Conservation (phyloP, 53 echinoderm and acorn worm genomes). For the Hippasteria phrygiana region DNA sequence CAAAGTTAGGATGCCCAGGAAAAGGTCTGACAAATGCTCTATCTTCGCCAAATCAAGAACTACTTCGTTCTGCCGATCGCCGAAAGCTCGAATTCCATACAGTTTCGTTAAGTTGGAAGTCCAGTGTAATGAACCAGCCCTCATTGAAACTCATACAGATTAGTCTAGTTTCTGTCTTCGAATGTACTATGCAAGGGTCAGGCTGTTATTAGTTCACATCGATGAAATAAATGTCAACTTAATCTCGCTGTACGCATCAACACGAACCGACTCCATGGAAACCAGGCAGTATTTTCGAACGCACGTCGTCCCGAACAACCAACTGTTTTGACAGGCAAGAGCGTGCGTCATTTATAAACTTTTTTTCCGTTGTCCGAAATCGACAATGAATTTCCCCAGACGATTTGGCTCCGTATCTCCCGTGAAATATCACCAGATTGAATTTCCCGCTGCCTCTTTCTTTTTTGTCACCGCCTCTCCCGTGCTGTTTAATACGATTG, state of each 20-base stretch:
- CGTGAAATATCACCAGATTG: neutral
- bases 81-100: no score
- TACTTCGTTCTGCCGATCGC: no score
- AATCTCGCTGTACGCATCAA: neutral
- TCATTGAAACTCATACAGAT: no score
- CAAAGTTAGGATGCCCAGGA: neutral
- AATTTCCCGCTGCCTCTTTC: neutral
- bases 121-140: no score
- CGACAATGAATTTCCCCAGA: neutral
- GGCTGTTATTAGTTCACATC: neutral
- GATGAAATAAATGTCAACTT: neutral
- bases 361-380: neutral
- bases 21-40: neutral
- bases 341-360: neutral
- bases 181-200: neutral
- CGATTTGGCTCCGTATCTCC: neutral
- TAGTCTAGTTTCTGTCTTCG: no score
- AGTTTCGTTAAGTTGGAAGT: neutral
- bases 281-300: neutral
- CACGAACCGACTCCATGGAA: neutral
- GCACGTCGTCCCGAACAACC: neutral
- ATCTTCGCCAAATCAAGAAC: no score
- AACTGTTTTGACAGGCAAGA: neutral
- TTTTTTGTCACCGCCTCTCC: neutral
- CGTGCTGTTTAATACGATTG: neutral